Conservation (phyloP, 1,140 invertebrate species). For the Drosophila burlai region DNA sequence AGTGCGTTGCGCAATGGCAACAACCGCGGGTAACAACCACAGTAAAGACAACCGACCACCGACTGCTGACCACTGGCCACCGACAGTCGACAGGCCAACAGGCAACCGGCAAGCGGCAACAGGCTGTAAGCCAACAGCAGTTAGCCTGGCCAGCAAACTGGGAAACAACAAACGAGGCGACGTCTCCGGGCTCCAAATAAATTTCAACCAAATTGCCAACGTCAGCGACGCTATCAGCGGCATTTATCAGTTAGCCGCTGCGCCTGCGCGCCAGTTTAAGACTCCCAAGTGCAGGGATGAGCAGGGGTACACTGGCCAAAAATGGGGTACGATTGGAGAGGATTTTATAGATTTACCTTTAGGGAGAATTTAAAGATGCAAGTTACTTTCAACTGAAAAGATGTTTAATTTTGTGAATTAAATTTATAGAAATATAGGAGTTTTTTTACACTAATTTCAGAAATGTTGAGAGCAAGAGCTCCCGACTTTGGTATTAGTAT, state of each 20-base stretch:
- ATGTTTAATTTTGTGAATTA: no score
- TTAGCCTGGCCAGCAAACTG: background rate
- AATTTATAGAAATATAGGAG: no score
- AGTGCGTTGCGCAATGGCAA: conserved; percentile 75
- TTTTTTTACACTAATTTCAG: no score
- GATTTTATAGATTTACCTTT: background rate
- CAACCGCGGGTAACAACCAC: conserved; percentile 17
- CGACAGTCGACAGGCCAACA: conserved; percentile 3
- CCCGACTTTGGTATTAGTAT: background rate
- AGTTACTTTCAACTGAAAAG: no score
- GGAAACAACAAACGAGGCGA: conserved; percentile 47
- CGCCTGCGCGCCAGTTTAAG: conserved; percentile 20
- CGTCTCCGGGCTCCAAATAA: conserved; percentile 69
- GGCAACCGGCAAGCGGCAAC: background rate
- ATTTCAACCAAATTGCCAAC: conserved; percentile 83
- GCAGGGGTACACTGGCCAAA: conserved; percentile 5
- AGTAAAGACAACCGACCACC: conserved; percentile 17
- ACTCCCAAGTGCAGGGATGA: conserved; percentile 30
- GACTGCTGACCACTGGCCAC: background rate
- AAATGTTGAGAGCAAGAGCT: background rate
- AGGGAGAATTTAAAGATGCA: background rate
- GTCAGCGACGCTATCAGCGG: conserved; percentile 80
- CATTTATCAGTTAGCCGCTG: conserved; percentile 71
- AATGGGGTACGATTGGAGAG: background rate
- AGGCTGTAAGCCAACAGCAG: background rate